Evolutionary conservation across 2,113 vertebrate genomes (phyloP).

Genomic region (Istiophorus platypterus): DNA sequence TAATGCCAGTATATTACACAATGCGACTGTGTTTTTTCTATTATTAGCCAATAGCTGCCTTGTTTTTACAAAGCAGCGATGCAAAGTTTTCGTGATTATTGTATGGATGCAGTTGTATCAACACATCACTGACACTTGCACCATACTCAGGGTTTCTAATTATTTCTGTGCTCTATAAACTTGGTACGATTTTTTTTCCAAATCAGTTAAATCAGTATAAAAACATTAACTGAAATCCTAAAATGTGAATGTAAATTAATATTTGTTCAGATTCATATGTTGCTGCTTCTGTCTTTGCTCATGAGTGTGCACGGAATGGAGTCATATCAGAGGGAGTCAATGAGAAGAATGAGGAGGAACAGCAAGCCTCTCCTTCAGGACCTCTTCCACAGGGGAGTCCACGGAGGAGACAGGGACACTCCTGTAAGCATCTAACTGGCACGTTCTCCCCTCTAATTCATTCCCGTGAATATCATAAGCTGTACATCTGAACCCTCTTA

Average conservation of each 20-base stretch:
- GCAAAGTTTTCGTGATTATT: no score
- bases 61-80: no score
- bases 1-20: not conserved
- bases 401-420: conserved; percentile 63
- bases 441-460: not conserved
- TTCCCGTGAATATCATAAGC: no score
- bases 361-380: conserved; percentile 73
- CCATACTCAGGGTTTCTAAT: no score
- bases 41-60: no score
- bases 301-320: conserved; percentile 43
- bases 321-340: conserved; percentile 46
- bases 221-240: not conserved
- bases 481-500: not conserved
- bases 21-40: no score
- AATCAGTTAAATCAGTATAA: no score
- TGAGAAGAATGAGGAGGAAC: conserved; percentile 69
- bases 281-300: conserved; percentile 1
- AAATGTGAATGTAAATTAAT: not conserved
- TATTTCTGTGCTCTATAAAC: no score
- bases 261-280: not conserved
- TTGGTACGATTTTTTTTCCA: no score
- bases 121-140: no score
- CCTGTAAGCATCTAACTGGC: conserved; percentile 57
- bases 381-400: conserved; percentile 55
- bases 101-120: no score